Evolutionary conservation across 1,140 invertebrate species (phyloP), one percentile per base, ranked within the genome.

Genomic region (Laodelphax striatellus): DNA sequence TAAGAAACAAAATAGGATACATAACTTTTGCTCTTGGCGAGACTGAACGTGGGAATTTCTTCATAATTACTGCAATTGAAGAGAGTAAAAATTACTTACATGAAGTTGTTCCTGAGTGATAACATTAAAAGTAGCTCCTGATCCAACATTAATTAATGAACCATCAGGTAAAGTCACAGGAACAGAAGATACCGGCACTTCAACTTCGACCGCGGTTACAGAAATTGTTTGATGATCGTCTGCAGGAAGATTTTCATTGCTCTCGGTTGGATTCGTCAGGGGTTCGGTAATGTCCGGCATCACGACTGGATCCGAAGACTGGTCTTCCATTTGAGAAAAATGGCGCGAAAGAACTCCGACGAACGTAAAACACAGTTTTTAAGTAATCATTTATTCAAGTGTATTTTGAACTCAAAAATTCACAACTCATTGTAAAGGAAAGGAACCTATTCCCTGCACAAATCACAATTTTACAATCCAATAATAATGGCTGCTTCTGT

Each of bases 81-180:
- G 1, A 38, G 11, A 5, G 6, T 38, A 5, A 5, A 57, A 44
- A n/a, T 16, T 17, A 46, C 58, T 60, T 65, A 80, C 78, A 70
- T 87, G 85, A 64, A 90, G 72, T 68, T 89, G 87, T 64, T 90
- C 88, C 9, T 85, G 83, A 11, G 87, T 87, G 70, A 90, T 90
- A 67, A 90, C 87, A 75, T 90, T 90, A 72, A 88, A 90, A 28
- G 87, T 84, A 44, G 86, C 84, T 60, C 74, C 73, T 8, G 75
- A 71, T 16, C 76, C 70, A 55, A 79, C 77, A 43, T 86, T 82
- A 66, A 90, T 88, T 66, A 90, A 82, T 22, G 86, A 87, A 54
- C 85, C 85, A 57, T 89, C 86, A 17, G 87, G 87, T 65, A 90
- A 70, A 43, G 85, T 83, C 52, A 89, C 87, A 46, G 87, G 84